A percentile compares a stretch with the other conserved stretches of the same genome.
Conservation (phyloP, 1,140 invertebrate species). For the Anastrepha obliqua region DNA sequence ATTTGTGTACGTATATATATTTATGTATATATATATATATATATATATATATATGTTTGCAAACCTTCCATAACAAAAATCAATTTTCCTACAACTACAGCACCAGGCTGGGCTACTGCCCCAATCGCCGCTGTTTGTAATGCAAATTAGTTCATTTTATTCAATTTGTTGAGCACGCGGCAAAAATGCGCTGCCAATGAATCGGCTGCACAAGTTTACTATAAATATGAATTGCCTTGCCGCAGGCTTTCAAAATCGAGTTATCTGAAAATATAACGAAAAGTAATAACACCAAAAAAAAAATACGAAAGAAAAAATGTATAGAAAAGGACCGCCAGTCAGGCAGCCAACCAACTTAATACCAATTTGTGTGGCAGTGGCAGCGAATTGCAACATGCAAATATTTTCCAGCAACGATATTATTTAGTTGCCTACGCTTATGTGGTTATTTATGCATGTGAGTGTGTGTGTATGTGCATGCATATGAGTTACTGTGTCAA, state of each 20-base stretch:
- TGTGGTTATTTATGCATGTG: not conserved
- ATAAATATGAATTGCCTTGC: constrained; percentile 18
- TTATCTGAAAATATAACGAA: constrained; percentile 17
- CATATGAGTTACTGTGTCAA: constrained; percentile 74
- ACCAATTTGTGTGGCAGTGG: not conserved
- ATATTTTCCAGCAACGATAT: not conserved
- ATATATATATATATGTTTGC: no score
- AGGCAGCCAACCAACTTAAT: not conserved
- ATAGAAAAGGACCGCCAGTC: not conserved
- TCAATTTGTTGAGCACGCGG: not conserved
- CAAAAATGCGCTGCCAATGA: not conserved
- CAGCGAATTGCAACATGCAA: not conserved
- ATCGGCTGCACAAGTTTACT: not conserved
- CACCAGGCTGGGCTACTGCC: not conserved
- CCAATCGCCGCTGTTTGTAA: not conserved
- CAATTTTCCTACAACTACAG: no score
- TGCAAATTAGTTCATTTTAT: constrained; percentile 13
- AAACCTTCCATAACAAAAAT: no score
- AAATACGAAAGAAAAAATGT: not conserved
- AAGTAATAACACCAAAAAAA: not conserved
- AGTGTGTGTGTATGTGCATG: constrained; percentile 56
- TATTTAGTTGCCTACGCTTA: not conserved
- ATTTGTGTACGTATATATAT: no score
- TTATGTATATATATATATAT: no score
- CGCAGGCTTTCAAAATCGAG: not conserved